Base-by-base conservation (phyloP, 2,113 vertebrate species). In the Psittacara wagleri region DNA sequence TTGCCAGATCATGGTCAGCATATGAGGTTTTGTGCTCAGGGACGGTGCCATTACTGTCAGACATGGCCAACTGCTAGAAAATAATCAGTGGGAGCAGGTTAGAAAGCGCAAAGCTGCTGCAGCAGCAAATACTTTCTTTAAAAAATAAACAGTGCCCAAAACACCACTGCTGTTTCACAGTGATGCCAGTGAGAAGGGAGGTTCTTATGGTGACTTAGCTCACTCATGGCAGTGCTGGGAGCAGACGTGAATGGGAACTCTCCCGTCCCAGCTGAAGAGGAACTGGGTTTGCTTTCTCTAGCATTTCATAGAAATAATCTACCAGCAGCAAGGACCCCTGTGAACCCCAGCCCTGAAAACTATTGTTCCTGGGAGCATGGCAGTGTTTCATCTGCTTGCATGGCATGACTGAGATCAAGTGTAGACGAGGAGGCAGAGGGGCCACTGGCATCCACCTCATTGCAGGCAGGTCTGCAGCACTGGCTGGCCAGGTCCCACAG, bases 51-150 rank as follows among this genome's bases (percentile, higher is more conserved):
- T 31, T 76, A 89, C 78, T 93, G 67, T 91, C 61, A 76, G 44
- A 86, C 57, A 72, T 3, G 43, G 55, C 70, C 66, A 63, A 17
- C 54, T 77, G 46, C n/a, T 33, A 81, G 48, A 88, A 92, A 82
- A 93, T 66, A 84, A 83, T 59, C 64, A 13, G 64, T 43, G 33
- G 69, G 59, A 76, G 57, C 59, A 55, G 37, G 57, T 59, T 43
- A 88, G 46, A 79, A 87, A 80, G 78, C 90, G 62, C 59, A 78
- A 92, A 75, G 76, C 43, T 81, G 49, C 57, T 77, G n/a, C 67
- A 81, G 24, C 28, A 48, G 57, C 31, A 62, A 90, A 15, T 73
- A 68, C 63, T 92, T 78, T 68, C 39, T 74, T 62, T 43, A 41
- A 75, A 75, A 87, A 77, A 22, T 27, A 87, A 95, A 51, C 17